These are phyloP conservation scores for Stenodera caucasica DNA, from an alignment of 2,888 invertebrate genomes.

Conservation along the genomic window DNA sequence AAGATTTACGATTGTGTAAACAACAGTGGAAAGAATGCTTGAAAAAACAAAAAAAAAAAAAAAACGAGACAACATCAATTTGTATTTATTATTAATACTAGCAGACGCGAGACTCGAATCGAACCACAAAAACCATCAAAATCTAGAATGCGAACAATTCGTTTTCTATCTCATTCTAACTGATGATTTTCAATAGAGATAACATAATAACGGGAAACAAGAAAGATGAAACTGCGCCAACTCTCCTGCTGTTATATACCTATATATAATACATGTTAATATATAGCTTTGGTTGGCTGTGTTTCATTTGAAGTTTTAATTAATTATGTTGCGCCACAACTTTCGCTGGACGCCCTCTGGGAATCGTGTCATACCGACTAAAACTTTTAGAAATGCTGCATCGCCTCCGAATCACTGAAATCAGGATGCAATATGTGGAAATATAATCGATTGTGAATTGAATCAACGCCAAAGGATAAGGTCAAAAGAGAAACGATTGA, in stretches of 20 bases:
- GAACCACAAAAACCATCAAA: background rate
- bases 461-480: too few species aligned
- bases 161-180: background rate
- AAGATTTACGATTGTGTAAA: slow-evolving; percentile 14
- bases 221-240: slow-evolving; percentile 8
- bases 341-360: slow-evolving; percentile 12
- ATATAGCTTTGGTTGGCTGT: background rate
- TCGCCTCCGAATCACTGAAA: too few species aligned
- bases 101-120: background rate
- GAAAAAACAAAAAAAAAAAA: slow-evolving; percentile 1
- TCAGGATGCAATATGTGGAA: too few species aligned
- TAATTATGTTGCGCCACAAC: slow-evolving; percentile 11
- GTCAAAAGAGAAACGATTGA: too few species aligned
- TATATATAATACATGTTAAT: too few species aligned
- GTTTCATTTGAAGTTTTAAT: slow-evolving; percentile 12
- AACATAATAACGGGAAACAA: slow-evolving; percentile 7
- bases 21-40: background rate
- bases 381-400: too few species aligned
- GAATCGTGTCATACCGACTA: slow-evolving; percentile 25
- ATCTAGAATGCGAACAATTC: background rate
- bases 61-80: background rate
- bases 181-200: too few species aligned
- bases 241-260: background rate
- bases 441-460: too few species aligned
- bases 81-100: background rate